These are phyloP conservation scores for Drosophila mettleri DNA, from an alignment of 2,888 invertebrate genomes.

Conservation along the genomic window DNA sequence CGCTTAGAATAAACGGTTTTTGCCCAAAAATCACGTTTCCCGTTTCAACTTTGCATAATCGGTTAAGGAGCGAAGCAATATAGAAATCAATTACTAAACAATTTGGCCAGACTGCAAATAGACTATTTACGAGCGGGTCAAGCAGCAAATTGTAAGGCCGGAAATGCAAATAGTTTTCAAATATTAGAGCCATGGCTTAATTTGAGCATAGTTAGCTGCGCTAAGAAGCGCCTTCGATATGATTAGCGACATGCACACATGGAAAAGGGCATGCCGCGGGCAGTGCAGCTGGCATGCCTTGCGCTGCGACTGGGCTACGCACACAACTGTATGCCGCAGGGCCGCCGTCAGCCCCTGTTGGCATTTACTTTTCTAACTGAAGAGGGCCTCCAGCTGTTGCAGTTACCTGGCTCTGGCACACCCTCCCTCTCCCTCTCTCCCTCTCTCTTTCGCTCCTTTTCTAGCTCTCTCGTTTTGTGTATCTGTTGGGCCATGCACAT, in stretches of 20 bases:
- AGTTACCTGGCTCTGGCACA: not conserved
- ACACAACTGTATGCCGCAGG: not conserved
- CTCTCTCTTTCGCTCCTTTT: not conserved
- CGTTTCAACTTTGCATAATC: slow-evolving; percentile 15
- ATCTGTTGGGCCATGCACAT: not conserved
- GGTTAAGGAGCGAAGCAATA: not conserved
- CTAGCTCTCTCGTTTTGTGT: not conserved
- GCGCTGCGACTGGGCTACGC: slow-evolving; percentile 1
- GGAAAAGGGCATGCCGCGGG: slow-evolving; percentile 1
- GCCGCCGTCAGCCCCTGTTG: slow-evolving; percentile 11
- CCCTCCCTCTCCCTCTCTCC: not conserved
- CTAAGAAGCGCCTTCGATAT: no score
- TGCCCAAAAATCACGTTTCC: slow-evolving; percentile 13
- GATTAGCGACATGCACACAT: not conserved
- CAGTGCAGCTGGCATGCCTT: slow-evolving; percentile 14
- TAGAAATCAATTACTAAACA: not conserved
- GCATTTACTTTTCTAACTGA: slow-evolving; percentile 35
- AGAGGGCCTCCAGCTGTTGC: slow-evolving; percentile 2
- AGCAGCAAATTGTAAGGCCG: not conserved
- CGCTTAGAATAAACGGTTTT: not conserved
- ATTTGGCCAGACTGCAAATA: not conserved
- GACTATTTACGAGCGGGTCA: no score
- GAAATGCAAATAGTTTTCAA: slow-evolving; percentile 11
- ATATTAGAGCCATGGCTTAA: not conserved
- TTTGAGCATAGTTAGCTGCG: not conserved